Conservation (phyloP, 2,888 invertebrate species). For the Xylota sylvarum region DNA sequence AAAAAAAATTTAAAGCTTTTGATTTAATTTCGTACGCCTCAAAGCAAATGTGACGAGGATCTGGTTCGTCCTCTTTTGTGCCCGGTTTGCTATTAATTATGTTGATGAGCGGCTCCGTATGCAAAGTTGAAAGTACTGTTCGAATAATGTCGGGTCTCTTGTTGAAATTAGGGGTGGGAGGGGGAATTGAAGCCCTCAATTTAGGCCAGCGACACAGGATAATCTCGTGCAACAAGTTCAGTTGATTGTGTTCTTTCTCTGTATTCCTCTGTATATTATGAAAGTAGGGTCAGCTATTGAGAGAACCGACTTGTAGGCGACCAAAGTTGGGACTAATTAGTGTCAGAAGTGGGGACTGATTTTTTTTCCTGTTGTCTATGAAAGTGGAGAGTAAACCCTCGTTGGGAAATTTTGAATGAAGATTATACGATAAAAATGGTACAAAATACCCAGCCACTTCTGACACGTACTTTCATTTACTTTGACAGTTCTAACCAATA, state of each 20-base stretch:
- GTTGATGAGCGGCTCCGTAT: conserved; percentile 40
- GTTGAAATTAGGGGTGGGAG: no score
- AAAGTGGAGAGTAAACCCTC: not conserved
- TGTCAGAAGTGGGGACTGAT: not conserved
- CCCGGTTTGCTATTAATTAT: conserved; percentile 47
- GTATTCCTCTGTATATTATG: not conserved
- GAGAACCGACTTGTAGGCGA: not conserved
- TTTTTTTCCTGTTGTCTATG: not conserved
- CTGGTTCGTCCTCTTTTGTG: conserved; percentile 2
- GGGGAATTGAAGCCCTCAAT: conserved; percentile 25
- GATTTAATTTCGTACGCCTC: conserved; percentile 50
- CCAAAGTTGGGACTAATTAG: conserved; percentile 9
- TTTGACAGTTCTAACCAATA: not conserved
- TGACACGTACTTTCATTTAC: not conserved
- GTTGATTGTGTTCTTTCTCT: not conserved
- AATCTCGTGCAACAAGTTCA: conserved; percentile 40
- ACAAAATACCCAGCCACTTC: not conserved
- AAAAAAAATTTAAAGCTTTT: conserved; percentile 54
- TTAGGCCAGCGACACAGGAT: conserved; percentile 39
- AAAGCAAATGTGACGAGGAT: conserved; percentile 28
- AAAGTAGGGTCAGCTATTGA: not conserved
- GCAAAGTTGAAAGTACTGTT: conserved; percentile 12
- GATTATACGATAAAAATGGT: not conserved
- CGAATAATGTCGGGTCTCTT: conserved; percentile 23
- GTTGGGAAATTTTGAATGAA: not conserved